Evolutionary conservation across 2,888 invertebrate species (phyloP).

Genomic region (Rugalucina vietnamica): DNA sequence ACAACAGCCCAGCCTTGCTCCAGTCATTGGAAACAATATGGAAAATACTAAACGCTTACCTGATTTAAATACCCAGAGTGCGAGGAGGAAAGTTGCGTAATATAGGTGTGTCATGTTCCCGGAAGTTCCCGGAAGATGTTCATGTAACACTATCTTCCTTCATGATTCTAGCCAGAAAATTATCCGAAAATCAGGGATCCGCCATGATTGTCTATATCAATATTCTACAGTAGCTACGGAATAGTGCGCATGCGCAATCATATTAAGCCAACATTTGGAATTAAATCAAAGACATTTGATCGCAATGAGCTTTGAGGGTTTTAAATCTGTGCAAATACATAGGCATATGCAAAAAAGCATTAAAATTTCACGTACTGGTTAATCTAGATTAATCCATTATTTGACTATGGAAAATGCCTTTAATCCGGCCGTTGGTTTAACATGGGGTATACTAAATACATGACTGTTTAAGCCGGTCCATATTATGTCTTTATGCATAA

Average conservation of each 20-base stretch:
- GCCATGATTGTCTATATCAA: not conserved
- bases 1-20: too few relatives aligned
- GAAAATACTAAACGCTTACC: not conserved
- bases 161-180: not conserved
- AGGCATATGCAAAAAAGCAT: not conserved
- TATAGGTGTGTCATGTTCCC: not conserved
- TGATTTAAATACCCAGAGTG: not conserved
- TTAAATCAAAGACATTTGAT: not conserved
- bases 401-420: not conserved
- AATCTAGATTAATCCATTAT: not conserved
- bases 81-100: constrained; percentile 1
- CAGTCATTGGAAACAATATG: too few relatives aligned
- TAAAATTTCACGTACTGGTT: not conserved
- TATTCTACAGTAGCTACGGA: constrained; percentile 56
- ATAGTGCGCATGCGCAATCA: constrained; percentile 50
- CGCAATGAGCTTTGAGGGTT: not conserved
- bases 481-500: constrained; percentile 3
- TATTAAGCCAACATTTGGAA: not conserved
- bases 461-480: not conserved
- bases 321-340: not conserved
- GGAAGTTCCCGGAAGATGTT: not conserved
- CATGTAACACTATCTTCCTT: not conserved
- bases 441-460: not conserved
- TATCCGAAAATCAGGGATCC: not conserved
- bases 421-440: not conserved